These are phyloP conservation scores for Mus spicilegus DNA, from an alignment of 2,113 vertebrate genomes.

Conservation along the genomic window DNA sequence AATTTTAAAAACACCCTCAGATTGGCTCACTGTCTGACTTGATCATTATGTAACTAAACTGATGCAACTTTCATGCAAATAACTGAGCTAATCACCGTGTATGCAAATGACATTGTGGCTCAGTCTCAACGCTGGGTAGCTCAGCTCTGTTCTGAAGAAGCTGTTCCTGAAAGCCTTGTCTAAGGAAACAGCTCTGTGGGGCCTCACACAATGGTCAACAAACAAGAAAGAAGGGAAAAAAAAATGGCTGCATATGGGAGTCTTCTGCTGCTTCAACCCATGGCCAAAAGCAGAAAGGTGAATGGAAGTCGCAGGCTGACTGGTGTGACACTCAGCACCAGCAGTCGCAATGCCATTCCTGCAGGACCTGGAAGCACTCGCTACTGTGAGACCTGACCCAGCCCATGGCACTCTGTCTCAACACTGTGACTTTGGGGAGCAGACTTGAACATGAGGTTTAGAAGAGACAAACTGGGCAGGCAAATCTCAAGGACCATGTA, in stretches of 20 bases:
- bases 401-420: neutral
- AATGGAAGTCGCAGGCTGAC: neutral
- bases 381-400: neutral
- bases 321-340: neutral
- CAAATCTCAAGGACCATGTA: neutral
- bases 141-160: neutral
- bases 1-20: neutral
- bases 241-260: neutral
- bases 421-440: neutral
- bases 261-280: neutral
- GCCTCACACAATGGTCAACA: rapidly evolving
- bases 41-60: neutral
- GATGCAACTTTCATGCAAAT: neutral
- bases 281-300: neutral
- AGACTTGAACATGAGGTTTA: neutral
- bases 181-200: neutral
- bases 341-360: rapidly evolving
- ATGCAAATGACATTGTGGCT: neutral
- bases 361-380: neutral
- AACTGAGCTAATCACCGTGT: neutral
- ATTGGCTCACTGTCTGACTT: neutral
- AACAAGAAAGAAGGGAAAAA: neutral
- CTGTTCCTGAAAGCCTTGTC: neutral
- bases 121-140: neutral
- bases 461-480: neutral